Percentiles rank a stretch among this genome's conserved stretches.
Conservation (phyloP, 2,113 vertebrate species). For the Elephas maximus region DNA sequence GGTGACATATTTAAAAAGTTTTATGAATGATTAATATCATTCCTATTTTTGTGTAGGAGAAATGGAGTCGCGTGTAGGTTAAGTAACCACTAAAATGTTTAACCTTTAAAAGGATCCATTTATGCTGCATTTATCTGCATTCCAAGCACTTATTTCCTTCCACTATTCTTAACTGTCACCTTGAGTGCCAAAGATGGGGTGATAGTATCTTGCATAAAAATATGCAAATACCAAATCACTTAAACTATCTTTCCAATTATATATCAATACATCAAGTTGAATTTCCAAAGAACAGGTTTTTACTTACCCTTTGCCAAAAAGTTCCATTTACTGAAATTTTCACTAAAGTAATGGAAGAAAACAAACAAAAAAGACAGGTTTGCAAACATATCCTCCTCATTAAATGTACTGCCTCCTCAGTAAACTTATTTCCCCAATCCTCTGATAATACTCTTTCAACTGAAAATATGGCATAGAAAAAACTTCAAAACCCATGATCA, state of each 20-base stretch:
- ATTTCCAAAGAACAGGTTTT: not conserved
- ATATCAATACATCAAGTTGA: constrained; percentile 37
- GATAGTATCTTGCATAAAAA: constrained; percentile 49
- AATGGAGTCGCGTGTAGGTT: constrained; percentile 80
- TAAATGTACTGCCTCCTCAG: not conserved
- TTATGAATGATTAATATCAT: constrained; percentile 78
- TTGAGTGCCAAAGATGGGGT: constrained; percentile 67
- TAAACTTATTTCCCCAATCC: not conserved
- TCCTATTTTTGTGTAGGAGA: constrained; percentile 60
- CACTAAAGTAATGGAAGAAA: not conserved
- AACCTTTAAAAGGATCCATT: constrained; percentile 74
- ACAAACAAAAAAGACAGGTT: not conserved
- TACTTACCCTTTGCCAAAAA: constrained; percentile 32
- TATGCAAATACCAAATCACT: constrained; percentile 65
- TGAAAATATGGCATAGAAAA: not conserved
- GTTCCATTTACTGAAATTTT: not conserved
- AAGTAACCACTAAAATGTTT: constrained; percentile 80
- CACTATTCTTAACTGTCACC: constrained; percentile 76
- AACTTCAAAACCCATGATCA: rapidly evolving
- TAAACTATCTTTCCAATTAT: constrained; percentile 49
- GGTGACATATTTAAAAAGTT: constrained; percentile 73
- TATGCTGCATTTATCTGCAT: constrained; percentile 69
- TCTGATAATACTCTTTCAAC: not conserved
- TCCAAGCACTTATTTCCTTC: constrained; percentile 67
- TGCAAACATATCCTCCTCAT: not conserved